Evolutionary conservation across 2,888 invertebrate genomes (phyloP).

Genomic region (Sycophila texana): DNA sequence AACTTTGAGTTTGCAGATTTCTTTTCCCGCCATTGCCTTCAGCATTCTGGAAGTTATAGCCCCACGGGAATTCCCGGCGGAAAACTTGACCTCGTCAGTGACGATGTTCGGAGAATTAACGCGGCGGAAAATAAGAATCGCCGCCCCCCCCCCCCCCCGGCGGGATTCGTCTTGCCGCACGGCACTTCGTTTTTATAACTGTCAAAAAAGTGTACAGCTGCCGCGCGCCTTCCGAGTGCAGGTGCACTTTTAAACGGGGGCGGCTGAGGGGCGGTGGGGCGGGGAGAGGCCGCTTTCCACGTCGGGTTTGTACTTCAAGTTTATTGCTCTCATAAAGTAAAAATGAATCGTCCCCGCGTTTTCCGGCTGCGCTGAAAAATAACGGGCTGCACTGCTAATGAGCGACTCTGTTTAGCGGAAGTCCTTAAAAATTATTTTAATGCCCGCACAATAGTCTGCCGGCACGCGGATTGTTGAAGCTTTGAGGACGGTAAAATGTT

Average conservation of each 20-base stretch:
- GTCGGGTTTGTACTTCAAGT: neutral
- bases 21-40: neutral
- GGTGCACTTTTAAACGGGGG: neutral
- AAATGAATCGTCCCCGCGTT: neutral
- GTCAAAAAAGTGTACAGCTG: neutral
- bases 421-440: slow-evolving; percentile 2
- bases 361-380: neutral
- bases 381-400: neutral
- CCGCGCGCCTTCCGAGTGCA: neutral
- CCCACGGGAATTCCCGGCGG: neutral
- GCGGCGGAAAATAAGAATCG: slow-evolving; percentile 14
- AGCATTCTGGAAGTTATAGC: neutral
- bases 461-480: neutral
- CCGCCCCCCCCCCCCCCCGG: too few species aligned
- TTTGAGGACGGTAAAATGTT: too few species aligned
- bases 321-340: slow-evolving; percentile 9
- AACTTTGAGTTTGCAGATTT: neutral
- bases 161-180: neutral
- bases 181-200: slow-evolving; percentile 9
- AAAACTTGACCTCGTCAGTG: neutral
- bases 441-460: neutral
- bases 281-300: neutral
- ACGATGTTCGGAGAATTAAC: neutral
- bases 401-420: neutral
- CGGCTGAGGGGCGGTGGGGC: too few species aligned